phyloP scores from a whole-genome alignment of 92 coral and sea anemone genomes.

The Montipora capitata region DNA sequence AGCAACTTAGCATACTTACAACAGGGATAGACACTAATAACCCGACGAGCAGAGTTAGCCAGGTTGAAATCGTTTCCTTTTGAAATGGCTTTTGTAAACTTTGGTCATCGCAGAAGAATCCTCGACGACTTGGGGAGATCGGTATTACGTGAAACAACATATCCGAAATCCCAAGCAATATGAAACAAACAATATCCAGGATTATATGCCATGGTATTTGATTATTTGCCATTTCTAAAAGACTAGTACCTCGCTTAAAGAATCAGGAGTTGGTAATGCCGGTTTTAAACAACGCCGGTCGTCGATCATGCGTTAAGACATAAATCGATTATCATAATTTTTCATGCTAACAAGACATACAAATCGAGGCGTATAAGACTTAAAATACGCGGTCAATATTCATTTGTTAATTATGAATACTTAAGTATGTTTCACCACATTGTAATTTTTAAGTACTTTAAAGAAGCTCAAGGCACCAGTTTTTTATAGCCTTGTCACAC shows the following conservation, averaged over 20 bases:
- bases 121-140: conserved; percentile 76
- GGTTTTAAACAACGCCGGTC: not conserved
- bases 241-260: not conserved
- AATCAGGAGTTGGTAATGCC: not conserved
- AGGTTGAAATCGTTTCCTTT: conserved; percentile 74
- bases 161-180: conserved; percentile 65
- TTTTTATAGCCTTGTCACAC: conserved; percentile 14
- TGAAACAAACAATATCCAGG: conserved; percentile 69
- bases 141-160: conserved; percentile 67
- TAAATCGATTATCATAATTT: not conserved
- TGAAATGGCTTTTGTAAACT: conserved; percentile 80
- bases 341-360: not conserved
- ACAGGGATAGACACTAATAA: conserved; percentile 58
- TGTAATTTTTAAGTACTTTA: conserved; percentile 14
- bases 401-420: conserved; percentile 20
- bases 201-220: conserved; percentile 56
- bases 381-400: not conserved
- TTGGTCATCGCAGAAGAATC: conserved; percentile 88
- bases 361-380: not conserved
- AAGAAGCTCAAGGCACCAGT: not conserved
- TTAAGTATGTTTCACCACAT: not conserved
- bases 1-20: conserved; percentile 46
- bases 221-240: conserved; percentile 28
- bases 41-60: conserved; percentile 67
- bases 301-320: not conserved